Conservation (phyloP, 2,113 vertebrate genomes). For the Progne subis region DNA sequence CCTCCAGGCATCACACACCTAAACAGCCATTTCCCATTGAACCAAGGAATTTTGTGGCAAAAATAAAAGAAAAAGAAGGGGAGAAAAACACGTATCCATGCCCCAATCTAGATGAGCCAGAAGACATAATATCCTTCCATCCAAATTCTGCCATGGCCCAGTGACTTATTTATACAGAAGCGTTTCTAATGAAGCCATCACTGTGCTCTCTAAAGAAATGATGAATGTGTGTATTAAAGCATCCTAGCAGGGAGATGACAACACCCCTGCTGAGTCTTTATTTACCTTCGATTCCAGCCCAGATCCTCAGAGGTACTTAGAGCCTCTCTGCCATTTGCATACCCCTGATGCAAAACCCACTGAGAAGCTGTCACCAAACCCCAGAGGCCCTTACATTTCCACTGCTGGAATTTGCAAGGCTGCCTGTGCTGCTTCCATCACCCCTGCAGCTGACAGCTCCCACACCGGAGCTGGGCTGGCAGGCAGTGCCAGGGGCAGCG, state of each 20-base stretch:
- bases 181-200: constrained; percentile 50
- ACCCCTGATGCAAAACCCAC: not conserved
- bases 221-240: constrained; percentile 41
- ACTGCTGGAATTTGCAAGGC: not conserved
- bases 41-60: not conserved
- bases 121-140: not conserved
- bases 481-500: not conserved
- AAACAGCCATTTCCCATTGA: not conserved
- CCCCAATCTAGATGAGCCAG: not conserved
- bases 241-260: constrained; percentile 34
- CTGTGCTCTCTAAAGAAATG: constrained; percentile 4
- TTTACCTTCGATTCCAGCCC: constrained; percentile 8
- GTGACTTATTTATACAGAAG: constrained; percentile 20
- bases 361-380: not conserved
- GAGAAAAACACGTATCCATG: not conserved
- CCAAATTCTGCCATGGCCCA: not conserved
- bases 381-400: not conserved
- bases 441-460: not conserved
- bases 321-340: constrained; percentile 32
- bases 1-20: not conserved
- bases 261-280: constrained; percentile 28
- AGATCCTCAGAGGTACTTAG: not conserved
- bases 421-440: not conserved
- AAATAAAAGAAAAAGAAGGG: not conserved
- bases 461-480: not conserved